Base-by-base conservation (phyloP, 1,140 invertebrate species). In the Drosophila truncata region DNA sequence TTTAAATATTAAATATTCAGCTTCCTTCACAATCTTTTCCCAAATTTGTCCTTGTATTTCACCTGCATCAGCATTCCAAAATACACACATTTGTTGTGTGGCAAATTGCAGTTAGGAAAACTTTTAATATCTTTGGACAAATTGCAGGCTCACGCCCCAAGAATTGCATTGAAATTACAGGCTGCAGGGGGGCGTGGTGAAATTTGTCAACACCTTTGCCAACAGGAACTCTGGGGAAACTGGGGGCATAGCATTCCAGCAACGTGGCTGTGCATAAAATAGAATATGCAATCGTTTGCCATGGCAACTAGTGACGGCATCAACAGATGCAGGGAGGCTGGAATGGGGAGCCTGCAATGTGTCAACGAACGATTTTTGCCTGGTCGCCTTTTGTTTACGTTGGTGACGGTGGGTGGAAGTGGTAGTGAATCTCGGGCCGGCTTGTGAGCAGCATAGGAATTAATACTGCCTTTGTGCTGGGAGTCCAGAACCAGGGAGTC, bases 311-410 rank as follows among this genome's bases (percentile, higher is more conserved):
- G 52, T 65, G 75, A 62, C 57, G 70, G 42, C 70, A 63, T 61
- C 27, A 50, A 57, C 39, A 39, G 29, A 52, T 33, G 29, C 50
- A 29, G 52, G 35, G 35, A 11, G 10, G 54, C 23, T 27, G 10
- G n/a, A 11, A 4, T 14, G 44, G 35, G 47, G 39, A 29, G 74
- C 57, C 52, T 61, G 55, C 14, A 77, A 64, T 84, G 84, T 87
- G 84, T 88, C 84, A 87, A 87, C 50, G 85, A 78, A 87, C 84
- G 84, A 77, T 86, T 86, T 86, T 80, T 44, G 54, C 42, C 58
- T 60, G 46, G 42, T 59, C 46, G 75, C 42, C 77, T 83, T 85
- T 88, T 86, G 83, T 86, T 71, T 72, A 61, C 46, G n/a, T 42
- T 46, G 44, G 35, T 54, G 73, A 41, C 35, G 61, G 46, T 80